Evolutionary conservation across 2,888 invertebrate species (phyloP), one percentile per base, ranked within the genome.

Genomic region (Diplazon laetatorius): DNA sequence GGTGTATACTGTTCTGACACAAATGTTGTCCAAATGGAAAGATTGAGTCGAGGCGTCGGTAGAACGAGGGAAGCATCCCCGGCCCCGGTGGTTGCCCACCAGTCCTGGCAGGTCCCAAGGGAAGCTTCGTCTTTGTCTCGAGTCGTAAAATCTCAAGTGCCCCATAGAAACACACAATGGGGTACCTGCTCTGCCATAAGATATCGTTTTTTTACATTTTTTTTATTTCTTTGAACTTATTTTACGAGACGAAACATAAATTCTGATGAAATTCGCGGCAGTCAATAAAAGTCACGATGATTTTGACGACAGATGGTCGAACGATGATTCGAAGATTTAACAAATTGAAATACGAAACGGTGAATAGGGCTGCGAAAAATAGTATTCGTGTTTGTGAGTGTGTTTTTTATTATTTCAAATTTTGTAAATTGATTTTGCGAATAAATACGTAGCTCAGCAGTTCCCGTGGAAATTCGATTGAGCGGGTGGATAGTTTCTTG

Each of bases 81-180:
- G 10, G 18, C 10, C 20, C 10, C 6, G 14, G 4, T 16, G 9
- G 48, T 20, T 48, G 18, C 2, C 2, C 12, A 18, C 48, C 20
- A 10, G 1, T 18, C 20, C 20, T 20, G 8, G 18, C 20, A 20
- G 9, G 2, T 20, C 20, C 10, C 48, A 20, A 18, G 48, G 20
- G 48, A 48, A 1, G 20, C 48, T 48, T 18, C 18, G 20, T 48
- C 20, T 20, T 48, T 48, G 8, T 48, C 48, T 10, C 1, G 10
- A 20, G 2, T 48, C 48, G 18, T 48, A 48, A 48, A 20, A 48
- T 48, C 48, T 20, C 10, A 20, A 48, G 48, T 48, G 18, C 48
- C 10, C 48, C 18, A 48, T 18, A 20, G 48, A 20, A 48, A 20
- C 48, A 16, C 30, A 44, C 44, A 44, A 44, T 44, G 14, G n/a